Conservation (phyloP, 1,140 invertebrate genomes). For the Halesus radiatus region DNA sequence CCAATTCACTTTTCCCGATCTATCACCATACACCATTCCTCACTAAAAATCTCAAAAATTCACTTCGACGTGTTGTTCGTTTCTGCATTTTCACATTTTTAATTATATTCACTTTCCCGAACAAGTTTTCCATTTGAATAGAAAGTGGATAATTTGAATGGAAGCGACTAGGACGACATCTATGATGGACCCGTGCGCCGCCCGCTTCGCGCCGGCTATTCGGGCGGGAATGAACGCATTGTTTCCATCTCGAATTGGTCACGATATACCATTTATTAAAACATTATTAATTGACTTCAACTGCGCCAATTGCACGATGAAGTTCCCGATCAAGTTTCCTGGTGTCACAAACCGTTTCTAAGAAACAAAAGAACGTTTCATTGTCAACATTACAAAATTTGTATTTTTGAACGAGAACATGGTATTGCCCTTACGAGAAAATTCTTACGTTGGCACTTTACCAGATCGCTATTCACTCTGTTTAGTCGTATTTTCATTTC, state of each 20-base stretch:
- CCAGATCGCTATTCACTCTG: background rate
- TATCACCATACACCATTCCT: background rate
- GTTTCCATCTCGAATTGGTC: background rate
- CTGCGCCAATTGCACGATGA: background rate
- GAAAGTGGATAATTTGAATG: background rate
- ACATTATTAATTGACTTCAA: conserved; percentile 8
- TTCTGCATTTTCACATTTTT: background rate
- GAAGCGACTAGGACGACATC: conserved; percentile 19
- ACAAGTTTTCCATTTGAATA: background rate
- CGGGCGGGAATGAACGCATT: background rate
- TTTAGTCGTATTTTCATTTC: background rate
- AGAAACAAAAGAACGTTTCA: background rate
- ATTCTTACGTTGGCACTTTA: background rate
- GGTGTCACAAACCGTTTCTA: background rate
- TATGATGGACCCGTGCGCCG: conserved; percentile 57
- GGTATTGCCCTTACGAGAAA: conserved; percentile 17
- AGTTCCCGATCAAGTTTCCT: background rate
- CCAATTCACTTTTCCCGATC: background rate
- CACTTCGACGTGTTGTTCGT: background rate
- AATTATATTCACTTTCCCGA: background rate
- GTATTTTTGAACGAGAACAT: background rate
- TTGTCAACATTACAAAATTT: background rate
- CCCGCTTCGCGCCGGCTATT: conserved; percentile 51
- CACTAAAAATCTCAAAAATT: conserved; percentile 15
- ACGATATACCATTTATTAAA: conserved; percentile 14